Percentiles rank a stretch among this genome's conserved stretches.
Conservation (phyloP, 2,888 invertebrate genomes). For the Dorcus hopei region DNA sequence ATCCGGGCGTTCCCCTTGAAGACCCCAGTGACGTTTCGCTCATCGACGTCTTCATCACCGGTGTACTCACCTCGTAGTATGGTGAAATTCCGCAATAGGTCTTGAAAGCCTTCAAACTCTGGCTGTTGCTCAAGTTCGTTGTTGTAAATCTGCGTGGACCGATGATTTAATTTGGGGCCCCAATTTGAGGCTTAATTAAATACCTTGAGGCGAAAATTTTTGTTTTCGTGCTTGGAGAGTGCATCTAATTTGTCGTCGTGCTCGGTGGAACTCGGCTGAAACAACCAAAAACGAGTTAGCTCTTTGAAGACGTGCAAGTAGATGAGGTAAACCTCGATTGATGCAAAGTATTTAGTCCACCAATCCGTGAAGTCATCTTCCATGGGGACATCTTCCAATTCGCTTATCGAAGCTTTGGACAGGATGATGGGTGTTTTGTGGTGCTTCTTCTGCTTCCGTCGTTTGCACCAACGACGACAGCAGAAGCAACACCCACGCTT, state of each 20-base stretch:
- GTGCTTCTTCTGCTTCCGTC: not conserved
- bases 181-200: no score
- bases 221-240: not conserved
- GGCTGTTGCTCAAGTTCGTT: conserved; percentile 67
- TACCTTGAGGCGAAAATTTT: not conserved
- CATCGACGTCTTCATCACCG: conserved; percentile 50
- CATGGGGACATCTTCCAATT: conserved; percentile 12
- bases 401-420: not conserved
- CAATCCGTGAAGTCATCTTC: conserved; percentile 51
- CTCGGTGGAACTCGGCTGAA: not conserved
- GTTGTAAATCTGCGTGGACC: conserved; percentile 47
- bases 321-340: conserved; percentile 31
- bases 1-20: conserved; percentile 50
- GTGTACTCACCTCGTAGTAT: conserved; percentile 60
- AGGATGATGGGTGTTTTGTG: not conserved
- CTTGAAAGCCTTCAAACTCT: conserved; percentile 64
- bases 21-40: conserved; percentile 44
- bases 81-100: conserved; percentile 62
- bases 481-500: conserved; percentile 5
- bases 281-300: not conserved
- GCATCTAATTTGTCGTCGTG: not conserved
- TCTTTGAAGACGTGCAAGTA: no score
- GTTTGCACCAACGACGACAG: not conserved
- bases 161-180: not conserved
- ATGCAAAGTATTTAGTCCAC: conserved; percentile 57